A percentile compares a stretch with the other conserved stretches of the same genome.
phyloP scores from a whole-genome alignment of 2,888 invertebrate genomes.

The Lagria hirta region DNA sequence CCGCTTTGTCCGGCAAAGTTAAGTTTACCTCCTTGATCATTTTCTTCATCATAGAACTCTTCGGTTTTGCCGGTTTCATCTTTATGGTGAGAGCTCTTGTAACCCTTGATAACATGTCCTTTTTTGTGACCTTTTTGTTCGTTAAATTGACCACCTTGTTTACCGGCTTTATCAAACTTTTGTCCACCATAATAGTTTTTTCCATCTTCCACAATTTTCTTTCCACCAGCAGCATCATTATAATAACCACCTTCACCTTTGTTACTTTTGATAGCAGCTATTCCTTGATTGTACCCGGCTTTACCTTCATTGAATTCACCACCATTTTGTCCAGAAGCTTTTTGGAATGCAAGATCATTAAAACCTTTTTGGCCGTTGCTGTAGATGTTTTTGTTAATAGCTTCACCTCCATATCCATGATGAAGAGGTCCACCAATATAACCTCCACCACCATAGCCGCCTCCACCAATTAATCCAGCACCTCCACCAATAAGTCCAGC shows the following conservation, averaged over 20 bases:
- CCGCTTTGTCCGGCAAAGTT: slow-evolving; percentile 60
- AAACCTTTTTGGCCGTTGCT: slow-evolving; percentile 61
- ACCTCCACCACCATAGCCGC: too few relatives aligned
- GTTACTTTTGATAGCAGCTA: slow-evolving; percentile 52
- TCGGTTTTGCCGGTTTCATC: slow-evolving; percentile 68
- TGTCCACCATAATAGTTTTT: slow-evolving; percentile 62
- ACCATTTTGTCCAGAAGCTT: slow-evolving; percentile 59
- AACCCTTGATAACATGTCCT: slow-evolving; percentile 67
- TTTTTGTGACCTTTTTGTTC: slow-evolving; percentile 64
- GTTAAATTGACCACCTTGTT: slow-evolving; percentile 60
- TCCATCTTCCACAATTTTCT: slow-evolving; percentile 62
- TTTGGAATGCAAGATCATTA: slow-evolving; percentile 59
- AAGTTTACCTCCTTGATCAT: slow-evolving; percentile 64
- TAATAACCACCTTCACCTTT: slow-evolving; percentile 58
- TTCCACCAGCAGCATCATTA: slow-evolving; percentile 61
- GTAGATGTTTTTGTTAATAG: slow-evolving; percentile 60
- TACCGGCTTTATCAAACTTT: slow-evolving; percentile 59
- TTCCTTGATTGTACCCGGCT: slow-evolving; percentile 60
- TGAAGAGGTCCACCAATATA: slow-evolving; percentile 31
- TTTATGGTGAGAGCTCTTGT: slow-evolving; percentile 66
- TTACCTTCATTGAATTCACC: slow-evolving; percentile 60
- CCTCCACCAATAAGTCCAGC: slow-evolving; percentile 29
- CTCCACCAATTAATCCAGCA: too few relatives aligned
- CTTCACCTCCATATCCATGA: slow-evolving; percentile 45
- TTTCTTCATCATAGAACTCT: slow-evolving; percentile 66